Conservation (phyloP, 1,140 invertebrate genomes). For the Aphelenchoides avenae region DNA sequence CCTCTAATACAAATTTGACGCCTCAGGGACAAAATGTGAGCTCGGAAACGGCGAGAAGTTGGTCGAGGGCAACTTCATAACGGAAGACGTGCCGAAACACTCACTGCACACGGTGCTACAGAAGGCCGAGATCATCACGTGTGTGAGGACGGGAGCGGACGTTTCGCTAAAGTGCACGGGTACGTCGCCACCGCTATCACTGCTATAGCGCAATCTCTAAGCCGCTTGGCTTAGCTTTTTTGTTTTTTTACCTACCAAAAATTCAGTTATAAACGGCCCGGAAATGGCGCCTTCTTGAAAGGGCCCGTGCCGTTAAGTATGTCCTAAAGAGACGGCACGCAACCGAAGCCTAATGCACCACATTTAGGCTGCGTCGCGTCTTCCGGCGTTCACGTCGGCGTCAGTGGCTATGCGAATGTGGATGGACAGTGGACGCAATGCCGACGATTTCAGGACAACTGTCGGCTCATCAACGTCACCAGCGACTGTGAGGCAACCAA, state of each 20-base stretch:
- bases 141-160: constrained; percentile 36
- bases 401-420: constrained; percentile 33
- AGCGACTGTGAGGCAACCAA: constrained; percentile 26
- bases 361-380: constrained; percentile 34
- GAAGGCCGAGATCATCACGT: constrained; percentile 35
- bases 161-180: constrained; percentile 33
- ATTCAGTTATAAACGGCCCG: constrained; percentile 1
- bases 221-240: background rate
- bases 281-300: too few species aligned
- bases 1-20: background rate
- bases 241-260: background rate
- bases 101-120: constrained; percentile 29
- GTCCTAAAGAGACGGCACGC: too few species aligned
- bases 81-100: constrained; percentile 14
- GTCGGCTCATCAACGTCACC: constrained; percentile 43
- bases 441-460: constrained; percentile 33
- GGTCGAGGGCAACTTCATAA: constrained; percentile 36
- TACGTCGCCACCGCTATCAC: background rate
- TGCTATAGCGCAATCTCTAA: too few species aligned
- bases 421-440: constrained; percentile 43
- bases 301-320: too few species aligned
- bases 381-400: constrained; percentile 28
- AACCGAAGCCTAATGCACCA: too few species aligned
- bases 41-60: constrained; percentile 24
- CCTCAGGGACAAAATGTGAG: constrained; percentile 33